Evolutionary conservation across 2,888 invertebrate species (phyloP), one percentile per base, ranked within the genome.

Genomic region (Rhamnusium bicolor): DNA sequence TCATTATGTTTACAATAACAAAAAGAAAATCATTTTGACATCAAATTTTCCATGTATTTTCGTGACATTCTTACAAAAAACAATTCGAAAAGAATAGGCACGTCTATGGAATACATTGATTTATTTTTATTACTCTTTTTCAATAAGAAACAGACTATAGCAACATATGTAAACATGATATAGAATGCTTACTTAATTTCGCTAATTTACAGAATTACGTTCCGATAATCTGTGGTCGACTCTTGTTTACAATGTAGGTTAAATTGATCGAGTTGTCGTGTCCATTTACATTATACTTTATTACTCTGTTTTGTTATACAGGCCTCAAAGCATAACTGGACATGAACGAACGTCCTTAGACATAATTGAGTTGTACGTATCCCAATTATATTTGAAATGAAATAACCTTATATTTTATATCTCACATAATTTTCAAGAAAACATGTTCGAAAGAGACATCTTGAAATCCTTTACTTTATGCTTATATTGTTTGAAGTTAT

Each of bases 401-500:
- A 32, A 32, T 2, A 40, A 40, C 40, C n/a, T 40, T 40, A 40
- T 40, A 40, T n/a, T 40, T 40, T 12, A 40, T 40, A n/a, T n/a
- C 40, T 12, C 40, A 40, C n/a, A n/a, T 40, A 40, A 40, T 40
- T 40, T 40, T 5, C 40, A 40, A 12, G 40, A 40, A n/a, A 10
- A 40, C n/a, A 12, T n/a, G 40, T n/a, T 40, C n/a, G n/a, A 40
- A 40, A 12, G 12, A n/a, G n/a, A 40, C 12, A n/a, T 40, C n/a
- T n/a, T 40, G 40, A 32, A 32, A n/a, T n/a, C n/a, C n/a, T 24
- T 40, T 40, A n/a, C 40, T 40, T 40, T 40, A 40, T n/a, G 1
- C n/a, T 40, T 40, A 40, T 40, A 40, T 14, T 29, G n/a, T 60
- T 32, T 60, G 60, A 60, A 60, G 60, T 60, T 60, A 40, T 18